A percentile compares a stretch with the other conserved stretches of the same genome.
phyloP scores from a whole-genome alignment of 2,113 vertebrate genomes.

The Elephas maximus region DNA sequence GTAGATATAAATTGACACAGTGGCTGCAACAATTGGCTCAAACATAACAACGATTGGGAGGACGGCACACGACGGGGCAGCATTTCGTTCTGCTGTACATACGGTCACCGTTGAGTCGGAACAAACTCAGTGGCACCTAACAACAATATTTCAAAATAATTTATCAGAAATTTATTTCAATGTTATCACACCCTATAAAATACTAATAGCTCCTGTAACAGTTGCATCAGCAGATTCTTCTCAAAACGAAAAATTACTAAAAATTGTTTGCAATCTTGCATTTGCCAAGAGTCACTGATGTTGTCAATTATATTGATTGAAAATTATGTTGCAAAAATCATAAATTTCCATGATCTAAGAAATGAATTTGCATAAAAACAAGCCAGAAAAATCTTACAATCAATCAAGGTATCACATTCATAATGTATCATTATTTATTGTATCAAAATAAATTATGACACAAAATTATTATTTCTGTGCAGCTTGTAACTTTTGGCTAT shows the following conservation, averaged over 20 bases:
- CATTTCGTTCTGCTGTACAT: no score
- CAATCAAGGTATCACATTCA: not conserved
- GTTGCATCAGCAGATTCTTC: not conserved
- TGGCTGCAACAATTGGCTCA: no score
- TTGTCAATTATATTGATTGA: not conserved
- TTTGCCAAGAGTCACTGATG: not conserved
- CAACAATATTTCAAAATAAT: not conserved
- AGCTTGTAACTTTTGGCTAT: not conserved
- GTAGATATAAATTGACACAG: not conserved
- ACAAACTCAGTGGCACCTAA: no score
- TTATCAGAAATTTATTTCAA: not conserved
- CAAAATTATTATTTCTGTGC: not conserved
- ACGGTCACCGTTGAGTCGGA: no score
- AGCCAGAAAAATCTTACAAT: constrained; percentile 8
- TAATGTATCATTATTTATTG: not conserved
- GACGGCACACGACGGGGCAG: no score
- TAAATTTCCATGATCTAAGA: not conserved
- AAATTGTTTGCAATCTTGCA: not conserved
- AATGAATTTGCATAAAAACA: not conserved
- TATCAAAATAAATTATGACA: not conserved
- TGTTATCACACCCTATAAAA: not conserved
- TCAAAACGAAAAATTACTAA: constrained; percentile 49
- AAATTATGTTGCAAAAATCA: constrained; percentile 20
- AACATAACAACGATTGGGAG: no score
- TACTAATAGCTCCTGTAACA: not conserved